Evolutionary conservation across 2,113 vertebrate genomes (phyloP), one percentile per base, ranked within the genome.

Genomic region (Phalacrocorax brasilianus): DNA sequence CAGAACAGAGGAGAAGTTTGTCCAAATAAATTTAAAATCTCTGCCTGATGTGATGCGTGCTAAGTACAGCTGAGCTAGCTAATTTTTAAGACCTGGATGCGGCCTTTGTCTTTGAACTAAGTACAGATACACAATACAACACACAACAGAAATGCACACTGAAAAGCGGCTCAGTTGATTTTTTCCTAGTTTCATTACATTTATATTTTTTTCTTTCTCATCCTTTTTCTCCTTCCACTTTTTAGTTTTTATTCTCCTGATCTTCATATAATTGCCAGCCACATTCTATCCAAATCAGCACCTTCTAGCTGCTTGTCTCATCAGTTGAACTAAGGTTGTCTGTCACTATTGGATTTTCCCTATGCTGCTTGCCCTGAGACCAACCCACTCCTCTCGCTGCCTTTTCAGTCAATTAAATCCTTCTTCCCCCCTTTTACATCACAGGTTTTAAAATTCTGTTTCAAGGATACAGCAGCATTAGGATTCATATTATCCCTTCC

Each of bases 381-480:
- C 42, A 75, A 2, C 10, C 10, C 22, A 52, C 53, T 81, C 22
- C 40, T 77, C 72, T 75, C 38, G 11, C 42, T 88, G 42, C 28
- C 63, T 91, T 84, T 88, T 77, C 38, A 63, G 61, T 71, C 59
- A 88, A 3, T 52, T 21, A 45, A 85, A 63, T 74, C 23, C 24
- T 76, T 70, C 49, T 90, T 63, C 76, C 13, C 14, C 15, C 8
- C 24, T 80, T 73, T 70, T 47, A 38, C n/a, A 88, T 74, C 38
- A 67, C 16, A 81, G n/a, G 42, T 77, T 93, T 94, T 20, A 91
- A 85, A 53, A 77, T 84, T 91, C 75, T 70, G 30, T 90, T 95
- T 96, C 82, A 91, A 90, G 72, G 68, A 35, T 42, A 66, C 35
- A 86, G 42, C 26, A 44, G 61, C 5, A 6, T 93, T 70, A 93